These are phyloP conservation scores for Tenualosa ilisha DNA, from an alignment of 2,797 vertebrate species.

Conservation along the genomic window DNA sequence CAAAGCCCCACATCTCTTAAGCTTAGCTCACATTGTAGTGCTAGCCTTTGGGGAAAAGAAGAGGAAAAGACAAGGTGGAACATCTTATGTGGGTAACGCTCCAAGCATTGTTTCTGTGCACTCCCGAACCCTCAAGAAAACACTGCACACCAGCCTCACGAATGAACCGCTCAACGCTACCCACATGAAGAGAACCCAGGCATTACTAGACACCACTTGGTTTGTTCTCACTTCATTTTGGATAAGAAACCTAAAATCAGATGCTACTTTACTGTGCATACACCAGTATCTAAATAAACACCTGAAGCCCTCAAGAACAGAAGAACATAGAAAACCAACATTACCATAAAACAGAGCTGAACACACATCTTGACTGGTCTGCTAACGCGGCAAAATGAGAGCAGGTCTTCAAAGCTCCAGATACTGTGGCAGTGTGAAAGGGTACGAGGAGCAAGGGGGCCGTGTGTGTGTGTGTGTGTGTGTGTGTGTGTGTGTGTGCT, in stretches of 20 bases:
- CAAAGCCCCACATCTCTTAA: conserved; percentile 7
- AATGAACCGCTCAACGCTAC: not conserved
- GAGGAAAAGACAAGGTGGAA: not conserved
- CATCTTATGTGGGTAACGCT: not conserved
- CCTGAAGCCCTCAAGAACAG: not conserved
- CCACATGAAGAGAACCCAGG: not conserved
- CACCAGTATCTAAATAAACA: not conserved
- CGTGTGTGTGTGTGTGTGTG: conserved; percentile 2
- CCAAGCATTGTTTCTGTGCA: not conserved
- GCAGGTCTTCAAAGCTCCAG: conserved; percentile 15
- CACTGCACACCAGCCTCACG: not conserved
- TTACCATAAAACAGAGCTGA: not conserved
- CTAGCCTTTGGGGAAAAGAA: not conserved
- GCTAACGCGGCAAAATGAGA: not conserved
- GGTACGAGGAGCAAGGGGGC: conserved; percentile 34
- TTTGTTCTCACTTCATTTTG: not conserved
- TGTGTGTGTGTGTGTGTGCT: conserved; percentile 15
- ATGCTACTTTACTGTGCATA: not conserved
- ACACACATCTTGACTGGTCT: not conserved
- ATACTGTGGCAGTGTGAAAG: conserved; percentile 6
- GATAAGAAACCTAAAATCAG: not conserved
- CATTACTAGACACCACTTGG: not conserved
- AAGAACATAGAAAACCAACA: not conserved
- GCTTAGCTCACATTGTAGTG: not conserved
- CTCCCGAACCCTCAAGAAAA: not conserved